These are phyloP conservation scores for Drosophila birchii DNA, from an alignment of 2,888 invertebrate species.

Conservation along the genomic window DNA sequence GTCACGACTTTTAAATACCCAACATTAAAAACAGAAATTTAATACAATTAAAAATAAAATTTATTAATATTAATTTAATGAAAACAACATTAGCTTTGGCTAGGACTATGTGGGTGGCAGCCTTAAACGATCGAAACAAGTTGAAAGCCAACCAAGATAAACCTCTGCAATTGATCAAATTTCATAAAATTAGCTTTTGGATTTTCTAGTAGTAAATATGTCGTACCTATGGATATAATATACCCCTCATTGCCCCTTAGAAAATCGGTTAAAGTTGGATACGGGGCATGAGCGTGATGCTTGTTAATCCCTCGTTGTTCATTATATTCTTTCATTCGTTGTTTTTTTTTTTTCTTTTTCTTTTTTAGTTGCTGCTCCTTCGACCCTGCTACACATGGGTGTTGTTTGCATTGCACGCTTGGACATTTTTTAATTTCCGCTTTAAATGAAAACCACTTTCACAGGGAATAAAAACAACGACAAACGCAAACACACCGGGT, in stretches of 20 bases:
- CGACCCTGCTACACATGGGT: constrained; percentile 21
- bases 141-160: background rate
- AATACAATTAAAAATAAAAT: too few species aligned
- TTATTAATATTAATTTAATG: too few species aligned
- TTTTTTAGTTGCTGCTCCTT: background rate
- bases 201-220: background rate
- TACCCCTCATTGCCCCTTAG: background rate
- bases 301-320: constrained; percentile 59
- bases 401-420: constrained; percentile 47
- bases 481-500: constrained; percentile 10
- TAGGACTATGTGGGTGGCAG: too few species aligned
- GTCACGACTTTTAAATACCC: background rate
- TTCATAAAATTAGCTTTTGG: background rate
- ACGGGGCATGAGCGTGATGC: constrained; percentile 28
- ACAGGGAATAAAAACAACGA: constrained; percentile 32
- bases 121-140: background rate
- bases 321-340: constrained; percentile 28
- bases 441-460: constrained; percentile 77
- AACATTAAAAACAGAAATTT: too few species aligned
- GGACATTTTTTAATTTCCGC: constrained; percentile 78
- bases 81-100: too few species aligned
- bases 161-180: background rate
- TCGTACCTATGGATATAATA: background rate
- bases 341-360: background rate
- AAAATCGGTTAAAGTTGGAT: background rate